phyloP scores from a whole-genome alignment of 2,797 vertebrate genomes.

The Gadopsis marmoratus region DNA sequence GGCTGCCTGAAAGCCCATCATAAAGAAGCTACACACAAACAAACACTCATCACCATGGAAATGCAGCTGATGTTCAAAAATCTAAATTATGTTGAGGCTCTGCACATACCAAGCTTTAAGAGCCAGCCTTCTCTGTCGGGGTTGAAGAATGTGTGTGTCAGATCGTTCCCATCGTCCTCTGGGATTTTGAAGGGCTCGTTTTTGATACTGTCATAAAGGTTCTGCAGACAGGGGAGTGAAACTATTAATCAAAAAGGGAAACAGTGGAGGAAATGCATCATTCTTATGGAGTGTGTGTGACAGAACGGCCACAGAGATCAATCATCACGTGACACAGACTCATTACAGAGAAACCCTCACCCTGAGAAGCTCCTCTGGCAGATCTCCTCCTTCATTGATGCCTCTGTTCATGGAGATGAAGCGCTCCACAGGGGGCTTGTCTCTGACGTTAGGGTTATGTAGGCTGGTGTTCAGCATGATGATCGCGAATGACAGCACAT shows the following conservation, averaged over 20 bases:
- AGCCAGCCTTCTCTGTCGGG: constrained; percentile 98
- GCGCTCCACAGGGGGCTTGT: constrained; percentile 95
- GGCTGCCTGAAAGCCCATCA: not conserved
- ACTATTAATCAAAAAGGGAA: constrained; percentile 36
- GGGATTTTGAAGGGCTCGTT: constrained; percentile 99
- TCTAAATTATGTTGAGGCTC: not conserved
- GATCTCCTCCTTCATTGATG: constrained; percentile 97
- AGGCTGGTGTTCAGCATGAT: constrained; percentile 99
- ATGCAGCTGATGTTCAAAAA: constrained; percentile 3
- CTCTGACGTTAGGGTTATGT: constrained; percentile 97
- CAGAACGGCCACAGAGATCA: constrained; percentile 17
- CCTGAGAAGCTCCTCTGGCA: constrained; percentile 96
- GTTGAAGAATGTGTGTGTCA: constrained; percentile 99
- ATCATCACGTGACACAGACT: constrained; percentile 33
- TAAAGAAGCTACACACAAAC: constrained; percentile 9
- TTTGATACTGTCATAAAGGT: constrained; percentile 99
- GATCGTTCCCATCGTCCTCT: constrained; percentile 97
- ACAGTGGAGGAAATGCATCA: constrained; percentile 21
- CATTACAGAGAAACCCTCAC: constrained; percentile 79
- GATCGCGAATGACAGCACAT: constrained; percentile 96
- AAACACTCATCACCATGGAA: constrained; percentile 14
- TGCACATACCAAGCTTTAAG: constrained; percentile 93
- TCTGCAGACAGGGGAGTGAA: constrained; percentile 80
- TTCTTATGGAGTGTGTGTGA: constrained; percentile 11
- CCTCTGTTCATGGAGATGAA: constrained; percentile 99